A percentile compares a stretch with the other conserved stretches of the same genome.
Conservation (phyloP, 92 coral and sea anemone genomes). For the Actinostola sp. region DNA sequence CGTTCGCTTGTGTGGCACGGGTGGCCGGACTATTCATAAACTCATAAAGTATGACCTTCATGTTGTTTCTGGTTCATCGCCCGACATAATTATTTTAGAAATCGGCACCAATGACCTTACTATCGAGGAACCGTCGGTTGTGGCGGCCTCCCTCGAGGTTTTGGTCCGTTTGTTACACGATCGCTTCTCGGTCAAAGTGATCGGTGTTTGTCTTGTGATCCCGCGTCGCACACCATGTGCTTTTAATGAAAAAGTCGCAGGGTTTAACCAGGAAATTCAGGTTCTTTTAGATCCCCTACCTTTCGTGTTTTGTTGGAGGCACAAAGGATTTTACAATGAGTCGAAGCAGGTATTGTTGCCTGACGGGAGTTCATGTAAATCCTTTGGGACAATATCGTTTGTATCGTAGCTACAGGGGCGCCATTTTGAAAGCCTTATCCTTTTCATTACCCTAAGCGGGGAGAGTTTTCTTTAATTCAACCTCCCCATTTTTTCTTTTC, state of each 20-base stretch:
- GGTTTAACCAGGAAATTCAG: neutral
- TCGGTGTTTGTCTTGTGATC: slow-evolving; percentile 1
- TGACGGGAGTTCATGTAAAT: slow-evolving; percentile 11
- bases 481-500: too few species aligned
- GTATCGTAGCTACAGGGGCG: slow-evolving; percentile 20
- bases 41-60: neutral
- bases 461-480: too few species aligned
- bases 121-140: neutral
- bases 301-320: neutral
- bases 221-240: neutral
- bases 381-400: slow-evolving; percentile 7
- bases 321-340: neutral
- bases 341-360: neutral
- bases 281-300: neutral
- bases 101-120: slow-evolving; percentile 17
- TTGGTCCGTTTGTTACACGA: neutral
- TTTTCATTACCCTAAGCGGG: too few species aligned
- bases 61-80: neutral
- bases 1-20: neutral
- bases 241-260: neutral
- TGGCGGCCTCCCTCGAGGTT: slow-evolving; percentile 4
- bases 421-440: slow-evolving; percentile 5
- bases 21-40: neutral
- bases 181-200: neutral
- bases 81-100: neutral